phyloP scores from a whole-genome alignment of 53 echinoderm and acorn worm species.

The Holothuria leucospilota region DNA sequence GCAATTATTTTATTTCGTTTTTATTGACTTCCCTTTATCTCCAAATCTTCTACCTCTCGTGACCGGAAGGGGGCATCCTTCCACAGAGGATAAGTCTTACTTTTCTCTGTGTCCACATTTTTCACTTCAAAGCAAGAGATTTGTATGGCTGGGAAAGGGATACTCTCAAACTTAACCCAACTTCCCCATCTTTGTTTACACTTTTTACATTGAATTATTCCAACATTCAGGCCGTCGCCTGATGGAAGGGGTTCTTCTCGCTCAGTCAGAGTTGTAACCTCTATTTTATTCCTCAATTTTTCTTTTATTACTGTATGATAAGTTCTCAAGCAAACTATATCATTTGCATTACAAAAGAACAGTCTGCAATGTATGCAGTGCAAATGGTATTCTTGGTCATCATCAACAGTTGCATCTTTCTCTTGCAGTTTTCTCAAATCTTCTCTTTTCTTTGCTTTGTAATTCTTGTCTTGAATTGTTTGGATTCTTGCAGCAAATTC shows the following conservation, averaged over 20 bases:
- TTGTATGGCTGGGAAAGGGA: slow-evolving; percentile 45
- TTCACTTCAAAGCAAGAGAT: slow-evolving; percentile 43
- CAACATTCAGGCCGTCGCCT: slow-evolving; percentile 6
- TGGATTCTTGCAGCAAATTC: slow-evolving; percentile 48
- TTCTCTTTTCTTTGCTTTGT: not conserved
- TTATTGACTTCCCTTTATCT: not conserved
- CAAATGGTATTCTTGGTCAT: slow-evolving; percentile 4
- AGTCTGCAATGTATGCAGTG: not conserved
- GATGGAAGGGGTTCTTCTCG: not conserved
- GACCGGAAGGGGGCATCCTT: slow-evolving; percentile 46
- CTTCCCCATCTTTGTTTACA: slow-evolving; percentile 68
- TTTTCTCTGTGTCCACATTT: slow-evolving; percentile 27
- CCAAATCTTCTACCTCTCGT: slow-evolving; percentile 24
- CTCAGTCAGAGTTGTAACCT: not conserved
- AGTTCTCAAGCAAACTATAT: slow-evolving; percentile 12
- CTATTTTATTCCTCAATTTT: not conserved
- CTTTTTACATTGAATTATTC: slow-evolving; percentile 61
- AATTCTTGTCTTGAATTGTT: slow-evolving; percentile 46
- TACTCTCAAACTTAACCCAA: slow-evolving; percentile 47
- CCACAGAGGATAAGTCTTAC: slow-evolving; percentile 46
- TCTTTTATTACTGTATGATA: slow-evolving; percentile 12
- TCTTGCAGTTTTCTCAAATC: slow-evolving; percentile 1
- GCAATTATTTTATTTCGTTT: no score
- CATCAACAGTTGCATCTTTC: not conserved
- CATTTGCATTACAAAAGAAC: slow-evolving; percentile 7